phyloP scores from a whole-genome alignment of 2,113 vertebrate genomes.

The Pedionomus torquatus region DNA sequence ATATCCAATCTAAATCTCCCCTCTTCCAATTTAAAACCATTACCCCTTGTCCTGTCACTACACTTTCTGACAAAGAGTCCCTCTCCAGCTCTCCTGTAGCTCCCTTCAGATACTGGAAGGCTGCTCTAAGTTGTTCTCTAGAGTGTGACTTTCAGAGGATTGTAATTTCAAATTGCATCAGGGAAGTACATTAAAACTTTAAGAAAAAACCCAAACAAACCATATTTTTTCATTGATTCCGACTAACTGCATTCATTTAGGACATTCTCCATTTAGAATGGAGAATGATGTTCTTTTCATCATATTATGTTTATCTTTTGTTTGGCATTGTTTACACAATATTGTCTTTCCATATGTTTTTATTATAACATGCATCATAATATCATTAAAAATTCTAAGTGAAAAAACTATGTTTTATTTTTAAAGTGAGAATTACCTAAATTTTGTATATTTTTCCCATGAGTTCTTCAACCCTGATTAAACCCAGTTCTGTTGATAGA shows the following conservation, averaged over 20 bases:
- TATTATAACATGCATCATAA: not conserved
- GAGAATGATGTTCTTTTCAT: not conserved
- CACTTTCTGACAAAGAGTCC: too few species aligned
- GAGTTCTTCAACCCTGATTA: not conserved
- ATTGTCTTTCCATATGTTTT: not conserved
- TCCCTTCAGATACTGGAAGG: too few species aligned
- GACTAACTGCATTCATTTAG: not conserved
- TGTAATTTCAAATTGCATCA: not conserved
- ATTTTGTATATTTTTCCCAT: not conserved
- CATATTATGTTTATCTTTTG: not conserved
- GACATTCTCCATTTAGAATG: not conserved
- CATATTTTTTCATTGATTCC: not conserved
- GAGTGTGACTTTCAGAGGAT: not conserved
- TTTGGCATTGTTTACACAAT: not conserved
- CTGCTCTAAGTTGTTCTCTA: too few species aligned
- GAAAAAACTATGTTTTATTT: not conserved
- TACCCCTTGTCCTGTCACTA: too few species aligned
- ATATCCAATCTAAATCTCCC: too few species aligned
- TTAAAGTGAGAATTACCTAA: not conserved
- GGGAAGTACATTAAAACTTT: not conserved
- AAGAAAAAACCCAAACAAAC: not conserved
- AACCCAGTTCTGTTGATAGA: not conserved
- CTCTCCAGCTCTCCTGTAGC: too few species aligned
- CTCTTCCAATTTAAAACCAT: too few species aligned
- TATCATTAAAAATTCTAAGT: not conserved